These are phyloP conservation scores for Cylloceria caligata DNA, from an alignment of 2,888 invertebrate species.

Conservation along the genomic window DNA sequence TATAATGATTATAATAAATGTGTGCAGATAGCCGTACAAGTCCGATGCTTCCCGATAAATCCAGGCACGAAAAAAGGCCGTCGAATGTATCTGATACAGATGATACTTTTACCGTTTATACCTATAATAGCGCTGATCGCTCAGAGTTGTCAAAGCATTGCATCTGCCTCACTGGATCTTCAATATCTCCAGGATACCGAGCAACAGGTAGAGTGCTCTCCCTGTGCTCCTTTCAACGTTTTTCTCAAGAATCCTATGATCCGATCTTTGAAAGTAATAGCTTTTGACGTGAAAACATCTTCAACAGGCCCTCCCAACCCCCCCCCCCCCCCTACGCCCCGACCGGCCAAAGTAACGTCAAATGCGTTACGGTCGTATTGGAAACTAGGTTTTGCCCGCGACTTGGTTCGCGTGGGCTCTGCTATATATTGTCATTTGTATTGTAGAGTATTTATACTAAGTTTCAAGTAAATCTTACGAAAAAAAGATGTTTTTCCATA, in stretches of 20 bases:
- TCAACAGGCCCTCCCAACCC: no score
- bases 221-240: background rate
- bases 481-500: no score
- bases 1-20: background rate
- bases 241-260: no score
- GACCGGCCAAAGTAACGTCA: no score
- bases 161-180: constrained; percentile 85
- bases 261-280: background rate
- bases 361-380: no score
- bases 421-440: no score
- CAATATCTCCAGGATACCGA: constrained; percentile 76
- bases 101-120: constrained; percentile 86
- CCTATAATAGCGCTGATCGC: constrained; percentile 86
- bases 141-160: constrained; percentile 86
- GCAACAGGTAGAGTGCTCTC: constrained; percentile 83
- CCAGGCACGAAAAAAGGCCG: constrained; percentile 82
- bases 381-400: no score
- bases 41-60: constrained; percentile 70
- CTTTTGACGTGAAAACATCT: no score
- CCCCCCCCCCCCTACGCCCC: no score
- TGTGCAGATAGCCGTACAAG: constrained; percentile 57
- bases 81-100: constrained; percentile 85
- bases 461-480: no score
- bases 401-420: no score
- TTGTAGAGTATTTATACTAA: no score